A percentile compares a stretch with the other conserved stretches of the same genome.
phyloP scores from a whole-genome alignment of 2,888 invertebrate species.

The Xanthorhoe spadicearia region DNA sequence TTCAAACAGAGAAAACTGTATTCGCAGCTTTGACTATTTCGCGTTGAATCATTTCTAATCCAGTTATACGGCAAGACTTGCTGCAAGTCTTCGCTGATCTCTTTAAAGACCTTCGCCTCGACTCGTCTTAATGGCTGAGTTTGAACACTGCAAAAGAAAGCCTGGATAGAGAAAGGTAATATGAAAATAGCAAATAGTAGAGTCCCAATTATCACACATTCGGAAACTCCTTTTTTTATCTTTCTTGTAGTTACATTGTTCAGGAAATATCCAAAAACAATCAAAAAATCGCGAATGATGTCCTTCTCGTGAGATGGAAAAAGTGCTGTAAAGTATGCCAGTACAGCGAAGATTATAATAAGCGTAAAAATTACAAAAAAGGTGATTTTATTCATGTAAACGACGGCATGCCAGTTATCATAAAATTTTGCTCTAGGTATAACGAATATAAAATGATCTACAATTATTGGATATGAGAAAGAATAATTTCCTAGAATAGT shows the following conservation, averaged over 20 bases:
- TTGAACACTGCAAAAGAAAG: conserved; percentile 48
- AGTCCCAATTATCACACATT: conserved; percentile 43
- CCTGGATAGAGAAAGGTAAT: conserved; percentile 51
- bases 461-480: conserved; percentile 44
- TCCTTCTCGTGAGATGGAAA: conserved; percentile 45
- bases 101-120: conserved; percentile 41
- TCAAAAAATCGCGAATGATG: conserved; percentile 43
- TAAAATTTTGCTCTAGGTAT: conserved; percentile 38
- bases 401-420: conserved; percentile 42
- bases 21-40: conserved; percentile 35
- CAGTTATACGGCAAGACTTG: conserved; percentile 32
- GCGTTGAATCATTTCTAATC: neutral
- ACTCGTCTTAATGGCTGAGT: conserved; percentile 49
- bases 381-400: conserved; percentile 16
- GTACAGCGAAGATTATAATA: conserved; percentile 45
- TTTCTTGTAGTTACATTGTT: conserved; percentile 43
- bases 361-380: conserved; percentile 7
- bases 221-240: conserved; percentile 40
- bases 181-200: conserved; percentile 51
- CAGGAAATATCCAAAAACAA: conserved; percentile 54
- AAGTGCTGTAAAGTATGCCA: conserved; percentile 40
- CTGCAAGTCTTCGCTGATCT: conserved; percentile 35
- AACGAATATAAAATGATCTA: conserved; percentile 38
- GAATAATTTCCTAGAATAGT: conserved; percentile 32
- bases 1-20: conserved; percentile 47